A percentile compares a stretch with the other conserved stretches of the same genome.
Conservation (phyloP, 2,888 invertebrate genomes). For the Rugalucina vietnamica region DNA sequence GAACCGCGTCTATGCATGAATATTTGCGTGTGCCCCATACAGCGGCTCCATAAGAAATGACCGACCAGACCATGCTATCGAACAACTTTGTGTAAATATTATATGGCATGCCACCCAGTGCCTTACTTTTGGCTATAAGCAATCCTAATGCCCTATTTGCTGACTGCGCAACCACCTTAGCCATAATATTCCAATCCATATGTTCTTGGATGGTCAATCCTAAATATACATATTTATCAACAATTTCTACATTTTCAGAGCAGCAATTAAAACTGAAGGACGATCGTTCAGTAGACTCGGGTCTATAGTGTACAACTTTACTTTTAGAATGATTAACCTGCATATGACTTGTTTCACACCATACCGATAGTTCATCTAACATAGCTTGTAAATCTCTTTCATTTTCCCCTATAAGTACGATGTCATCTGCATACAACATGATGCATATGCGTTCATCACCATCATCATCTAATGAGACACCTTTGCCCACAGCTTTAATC, state of each 20-base stretch:
- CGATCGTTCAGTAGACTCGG: not conserved
- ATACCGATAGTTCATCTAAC: conserved; percentile 21
- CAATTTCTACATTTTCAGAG: not conserved
- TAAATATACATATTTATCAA: conserved; percentile 34
- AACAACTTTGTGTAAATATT: not conserved
- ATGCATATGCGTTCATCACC: conserved; percentile 13
- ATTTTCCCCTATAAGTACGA: conserved; percentile 32
- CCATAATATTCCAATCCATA: conserved; percentile 31
- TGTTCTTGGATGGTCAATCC: conserved; percentile 20
- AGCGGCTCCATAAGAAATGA: not conserved
- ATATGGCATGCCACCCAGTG: not conserved
- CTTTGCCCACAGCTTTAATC: not conserved
- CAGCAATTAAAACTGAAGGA: conserved; percentile 21
- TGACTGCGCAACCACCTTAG: conserved; percentile 13
- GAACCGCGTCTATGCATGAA: not conserved
- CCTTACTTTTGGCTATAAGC: not conserved
- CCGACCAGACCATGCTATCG: conserved; percentile 2
- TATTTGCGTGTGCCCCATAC: not conserved
- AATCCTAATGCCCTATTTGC: conserved; percentile 19
- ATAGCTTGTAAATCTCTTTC: conserved; percentile 33
- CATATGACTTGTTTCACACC: conserved; percentile 21
- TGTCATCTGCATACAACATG: conserved; percentile 32
- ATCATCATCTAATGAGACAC: conserved; percentile 18
- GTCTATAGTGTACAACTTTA: conserved; percentile 36
- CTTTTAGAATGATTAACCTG: conserved; percentile 33